Evolutionary conservation across 2,888 invertebrate genomes (phyloP), one percentile per base, ranked within the genome.

Genomic region (Zootermopsis nevadensis): DNA sequence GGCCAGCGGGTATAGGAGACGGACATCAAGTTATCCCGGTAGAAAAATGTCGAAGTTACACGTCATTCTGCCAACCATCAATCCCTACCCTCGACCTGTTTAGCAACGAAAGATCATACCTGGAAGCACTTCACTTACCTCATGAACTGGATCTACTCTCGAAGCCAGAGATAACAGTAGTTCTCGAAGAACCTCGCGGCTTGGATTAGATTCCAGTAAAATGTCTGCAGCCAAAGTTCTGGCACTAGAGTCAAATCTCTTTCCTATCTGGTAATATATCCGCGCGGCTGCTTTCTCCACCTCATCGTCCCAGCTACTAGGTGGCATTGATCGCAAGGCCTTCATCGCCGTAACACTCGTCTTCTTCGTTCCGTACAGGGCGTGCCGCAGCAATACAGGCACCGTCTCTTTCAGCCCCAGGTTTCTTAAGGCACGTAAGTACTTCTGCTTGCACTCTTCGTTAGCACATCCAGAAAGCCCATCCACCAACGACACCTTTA

Each of bases 141-240:
- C 94, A 84, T 91, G 93, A 35, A 91, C 90, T 0, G 90, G 89
- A 86, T 93, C 93, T 35, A 89, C 89, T 0, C 90, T 89, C 1
- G 88, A 88, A 31, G 79, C 33, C 38, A 93, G 88, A 85, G 91
- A 92, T 10, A 90, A 86, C 0, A 94, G 86, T 15, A 94, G 87
- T 19, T 91, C 88, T 48, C 88, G 88, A 53, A 96, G 86, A 38
- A 92, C 91, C 19, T 91, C 89, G 30, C 91, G 90, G 15, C 89
- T 90, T 0, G 94, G 93, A 42, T 91, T 89, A 81, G 92, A 90
- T 82, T 93, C 91, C 6, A 96, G 89, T 24, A 96, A 88, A 15
- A 95, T 90, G 86, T 95, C 94, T n/a, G 94, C 88, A 0, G 96
- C 94, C 81, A 94, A 86, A 0, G 94, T 93, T 86, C 96, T 90